Evolutionary conservation across 2,113 vertebrate genomes (phyloP).

Genomic region (Pipa parva): DNA sequence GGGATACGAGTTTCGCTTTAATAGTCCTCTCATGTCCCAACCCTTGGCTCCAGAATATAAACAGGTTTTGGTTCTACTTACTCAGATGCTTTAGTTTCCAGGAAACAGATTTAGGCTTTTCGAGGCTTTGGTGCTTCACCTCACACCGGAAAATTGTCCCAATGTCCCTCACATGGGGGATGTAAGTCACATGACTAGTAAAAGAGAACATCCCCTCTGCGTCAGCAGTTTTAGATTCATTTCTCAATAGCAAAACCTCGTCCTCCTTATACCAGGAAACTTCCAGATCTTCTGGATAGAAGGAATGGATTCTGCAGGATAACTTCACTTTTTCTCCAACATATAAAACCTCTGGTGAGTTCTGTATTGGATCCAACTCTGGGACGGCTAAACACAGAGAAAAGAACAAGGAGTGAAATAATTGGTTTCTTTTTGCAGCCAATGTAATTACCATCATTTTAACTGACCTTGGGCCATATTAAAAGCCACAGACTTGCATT

Average conservation of each 20-base stretch:
- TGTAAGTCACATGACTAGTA: slow-evolving; percentile 7
- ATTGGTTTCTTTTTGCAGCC: too few species aligned
- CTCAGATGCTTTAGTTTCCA: slow-evolving; percentile 11
- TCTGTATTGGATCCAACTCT: slow-evolving; percentile 8
- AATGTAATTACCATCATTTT: too few species aligned
- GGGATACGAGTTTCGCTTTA: too few species aligned
- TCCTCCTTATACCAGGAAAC: slow-evolving; percentile 16
- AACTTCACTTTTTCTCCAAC: background rate
- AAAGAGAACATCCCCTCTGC: background rate
- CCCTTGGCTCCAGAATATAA: too few species aligned
- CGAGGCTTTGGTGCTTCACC: slow-evolving; percentile 10
- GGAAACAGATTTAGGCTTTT: background rate
- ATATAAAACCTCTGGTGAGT: background rate
- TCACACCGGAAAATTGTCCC: slow-evolving; percentile 28
- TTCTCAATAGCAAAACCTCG: background rate
- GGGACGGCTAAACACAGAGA: slow-evolving; percentile 13
- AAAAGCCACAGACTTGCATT: too few species aligned
- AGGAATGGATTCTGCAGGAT: slow-evolving; percentile 26
- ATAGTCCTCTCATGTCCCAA: too few species aligned
- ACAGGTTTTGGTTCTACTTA: slow-evolving; percentile 16
- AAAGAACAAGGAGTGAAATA: too few species aligned
- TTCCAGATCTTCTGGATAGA: slow-evolving; percentile 9
- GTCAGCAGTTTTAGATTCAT: background rate
- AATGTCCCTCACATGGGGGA: background rate
- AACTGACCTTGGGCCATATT: too few species aligned